phyloP scores from a whole-genome alignment of 1,140 invertebrate species.

The Vollenhovia emeryi region DNA sequence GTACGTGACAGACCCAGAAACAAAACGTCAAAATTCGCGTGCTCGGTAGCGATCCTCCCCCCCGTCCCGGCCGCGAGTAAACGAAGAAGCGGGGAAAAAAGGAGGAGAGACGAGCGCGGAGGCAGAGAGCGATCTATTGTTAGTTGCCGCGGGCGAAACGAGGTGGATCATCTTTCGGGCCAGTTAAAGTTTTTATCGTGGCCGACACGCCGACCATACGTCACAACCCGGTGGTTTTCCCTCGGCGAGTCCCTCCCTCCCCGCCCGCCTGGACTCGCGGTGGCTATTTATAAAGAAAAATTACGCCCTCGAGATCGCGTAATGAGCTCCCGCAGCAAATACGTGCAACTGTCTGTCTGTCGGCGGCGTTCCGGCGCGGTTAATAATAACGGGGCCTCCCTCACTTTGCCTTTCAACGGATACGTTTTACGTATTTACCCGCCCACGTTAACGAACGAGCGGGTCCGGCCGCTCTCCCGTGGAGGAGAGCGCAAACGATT shows the following conservation, averaged over 20 bases:
- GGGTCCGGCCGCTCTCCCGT: constrained; percentile 26
- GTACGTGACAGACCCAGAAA: neutral
- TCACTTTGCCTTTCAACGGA: constrained; percentile 38
- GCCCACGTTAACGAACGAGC: constrained; percentile 39
- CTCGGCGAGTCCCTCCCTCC: neutral
- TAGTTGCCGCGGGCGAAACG: constrained; percentile 50
- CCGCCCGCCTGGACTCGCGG: neutral
- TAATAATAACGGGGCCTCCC: constrained; percentile 47
- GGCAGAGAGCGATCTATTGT: constrained; percentile 47
- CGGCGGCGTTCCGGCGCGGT: constrained; percentile 26
- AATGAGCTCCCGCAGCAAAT: constrained; percentile 58
- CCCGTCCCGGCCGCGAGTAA: neutral
- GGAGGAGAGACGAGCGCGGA: constrained; percentile 22
- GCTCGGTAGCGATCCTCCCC: neutral
- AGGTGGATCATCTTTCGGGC: constrained; percentile 58
- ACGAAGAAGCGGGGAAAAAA: constrained; percentile 11
- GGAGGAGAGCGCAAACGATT: constrained; percentile 54
- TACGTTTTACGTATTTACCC: constrained; percentile 58
- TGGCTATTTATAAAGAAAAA: constrained; percentile 62
- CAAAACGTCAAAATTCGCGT: constrained; percentile 28
- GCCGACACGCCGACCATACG: constrained; percentile 49
- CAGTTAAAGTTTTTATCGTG: constrained; percentile 57
- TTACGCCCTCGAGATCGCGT: constrained; percentile 51
- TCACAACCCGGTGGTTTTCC: constrained; percentile 39
- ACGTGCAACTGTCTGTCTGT: constrained; percentile 53